Percentiles rank a stretch among this genome's conserved stretches.
Conservation (phyloP, 2,797 vertebrate species). For the Serranus cabrilla region DNA sequence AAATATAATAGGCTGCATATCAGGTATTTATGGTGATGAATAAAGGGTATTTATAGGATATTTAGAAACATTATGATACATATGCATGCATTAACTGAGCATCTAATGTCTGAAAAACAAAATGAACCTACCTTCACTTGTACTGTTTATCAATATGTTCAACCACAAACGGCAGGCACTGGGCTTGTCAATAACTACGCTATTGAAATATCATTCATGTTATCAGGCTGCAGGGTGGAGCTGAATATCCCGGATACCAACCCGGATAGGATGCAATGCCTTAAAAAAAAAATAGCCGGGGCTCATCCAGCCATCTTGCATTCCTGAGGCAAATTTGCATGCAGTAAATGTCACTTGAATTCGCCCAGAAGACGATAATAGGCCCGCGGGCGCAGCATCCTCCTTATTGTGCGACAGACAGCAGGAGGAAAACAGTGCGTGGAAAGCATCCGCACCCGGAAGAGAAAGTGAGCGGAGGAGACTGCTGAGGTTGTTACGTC, state of each 20-base stretch:
- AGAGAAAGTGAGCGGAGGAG: slow-evolving; percentile 46
- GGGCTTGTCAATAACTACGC: neutral
- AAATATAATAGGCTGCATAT: neutral
- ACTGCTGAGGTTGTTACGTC: neutral
- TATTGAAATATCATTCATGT: slow-evolving; percentile 5
- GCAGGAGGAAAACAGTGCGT: neutral
- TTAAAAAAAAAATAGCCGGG: neutral
- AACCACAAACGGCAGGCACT: neutral
- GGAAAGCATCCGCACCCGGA: slow-evolving; percentile 62
- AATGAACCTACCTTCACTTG: slow-evolving; percentile 52
- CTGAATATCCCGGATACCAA: neutral
- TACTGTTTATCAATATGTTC: slow-evolving; percentile 3
- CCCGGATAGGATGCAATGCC: too few species aligned
- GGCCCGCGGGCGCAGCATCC: slow-evolving; percentile 21
- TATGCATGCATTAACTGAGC: slow-evolving; percentile 9
- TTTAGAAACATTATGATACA: neutral
- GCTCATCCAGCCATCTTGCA: slow-evolving; percentile 5
- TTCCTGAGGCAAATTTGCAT: slow-evolving; percentile 10
- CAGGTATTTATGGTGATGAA: neutral
- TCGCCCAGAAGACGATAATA: neutral
- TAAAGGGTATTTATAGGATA: too few species aligned
- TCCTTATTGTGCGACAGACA: neutral
- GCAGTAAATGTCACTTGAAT: neutral
- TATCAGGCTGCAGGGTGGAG: slow-evolving; percentile 9
- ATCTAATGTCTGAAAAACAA: neutral